A percentile compares a stretch with the other conserved stretches of the same genome.
phyloP scores from a whole-genome alignment of 2,113 vertebrate genomes.

The Aplodontia rufa region DNA sequence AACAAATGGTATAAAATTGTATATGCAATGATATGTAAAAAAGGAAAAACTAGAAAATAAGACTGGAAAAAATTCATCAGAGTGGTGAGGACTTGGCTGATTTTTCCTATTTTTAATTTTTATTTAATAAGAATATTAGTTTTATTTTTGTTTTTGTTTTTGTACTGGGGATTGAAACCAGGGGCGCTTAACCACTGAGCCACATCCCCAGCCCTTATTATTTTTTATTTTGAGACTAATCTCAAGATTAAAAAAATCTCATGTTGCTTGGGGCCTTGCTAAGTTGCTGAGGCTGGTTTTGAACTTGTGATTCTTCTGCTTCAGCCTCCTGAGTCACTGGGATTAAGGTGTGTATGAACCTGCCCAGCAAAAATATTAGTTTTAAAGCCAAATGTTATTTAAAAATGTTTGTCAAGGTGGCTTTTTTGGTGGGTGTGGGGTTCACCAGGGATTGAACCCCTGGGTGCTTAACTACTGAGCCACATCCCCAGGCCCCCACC shows the following conservation, averaged over 20 bases:
- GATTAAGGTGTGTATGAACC: too few relatives aligned
- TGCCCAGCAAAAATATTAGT: too few relatives aligned
- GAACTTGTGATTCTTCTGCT: too few relatives aligned
- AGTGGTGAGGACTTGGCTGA: background rate
- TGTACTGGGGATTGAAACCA: background rate
- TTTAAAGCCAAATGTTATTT: too few relatives aligned
- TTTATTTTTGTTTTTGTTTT: too few relatives aligned
- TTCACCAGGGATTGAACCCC: background rate
- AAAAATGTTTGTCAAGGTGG: too few relatives aligned
- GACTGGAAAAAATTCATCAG: constrained; percentile 3
- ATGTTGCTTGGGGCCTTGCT: too few relatives aligned
- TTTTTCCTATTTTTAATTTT: background rate
- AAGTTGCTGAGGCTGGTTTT: too few relatives aligned
- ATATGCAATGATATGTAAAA: background rate
- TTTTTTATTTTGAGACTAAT: too few relatives aligned
- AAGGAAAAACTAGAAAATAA: constrained; percentile 24
- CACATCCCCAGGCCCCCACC: background rate
- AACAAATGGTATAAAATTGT: background rate
- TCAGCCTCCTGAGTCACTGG: too few relatives aligned
- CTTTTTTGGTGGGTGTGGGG: too few relatives aligned
- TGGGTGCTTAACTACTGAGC: background rate
- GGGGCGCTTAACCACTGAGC: background rate
- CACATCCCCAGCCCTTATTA: background rate
- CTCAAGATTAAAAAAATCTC: too few relatives aligned
- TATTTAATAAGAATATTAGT: background rate